These are phyloP conservation scores for Tridacna crocea DNA, from an alignment of 2,888 invertebrate genomes.

Conservation along the genomic window DNA sequence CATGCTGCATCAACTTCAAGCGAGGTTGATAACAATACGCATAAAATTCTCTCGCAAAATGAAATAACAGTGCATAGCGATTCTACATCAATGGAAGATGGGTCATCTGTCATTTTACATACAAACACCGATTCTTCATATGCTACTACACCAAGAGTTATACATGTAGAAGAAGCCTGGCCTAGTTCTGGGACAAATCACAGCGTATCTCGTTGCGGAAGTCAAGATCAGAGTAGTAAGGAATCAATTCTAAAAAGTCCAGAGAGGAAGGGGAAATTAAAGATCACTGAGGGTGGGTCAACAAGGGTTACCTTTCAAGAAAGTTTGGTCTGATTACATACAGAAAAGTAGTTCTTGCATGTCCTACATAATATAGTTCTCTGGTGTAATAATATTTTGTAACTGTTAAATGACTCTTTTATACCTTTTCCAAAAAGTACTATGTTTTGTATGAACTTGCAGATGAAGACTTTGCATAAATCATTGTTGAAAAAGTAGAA, in stretches of 20 bases:
- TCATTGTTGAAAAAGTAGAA: too few relatives aligned
- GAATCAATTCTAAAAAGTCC: conserved; percentile 20
- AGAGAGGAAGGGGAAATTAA: conserved; percentile 9
- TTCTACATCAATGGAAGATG: neutral
- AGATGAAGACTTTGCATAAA: too few relatives aligned
- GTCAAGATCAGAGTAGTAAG: neutral
- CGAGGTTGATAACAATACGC: conserved; percentile 2
- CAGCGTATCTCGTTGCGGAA: neutral
- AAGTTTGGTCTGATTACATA: conserved; percentile 2
- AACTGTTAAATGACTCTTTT: too few relatives aligned
- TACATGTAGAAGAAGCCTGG: conserved; percentile 5
- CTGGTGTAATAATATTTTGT: too few relatives aligned
- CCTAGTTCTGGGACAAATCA: neutral
- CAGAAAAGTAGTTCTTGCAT: too few relatives aligned
- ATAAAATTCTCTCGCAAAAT: conserved; percentile 8
- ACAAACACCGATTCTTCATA: neutral
- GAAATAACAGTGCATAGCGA: conserved; percentile 14
- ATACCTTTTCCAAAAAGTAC: too few relatives aligned
- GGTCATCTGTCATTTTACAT: neutral
- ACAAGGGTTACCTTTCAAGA: conserved; percentile 21
- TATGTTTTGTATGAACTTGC: too few relatives aligned
- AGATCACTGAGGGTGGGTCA: conserved; percentile 3
- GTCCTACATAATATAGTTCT: too few relatives aligned
- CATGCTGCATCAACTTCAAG: conserved; percentile 9
- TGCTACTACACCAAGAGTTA: neutral